Evolutionary conservation across 2,113 vertebrate species (phyloP), one percentile per base, ranked within the genome.

Genomic region (Oxyruncus cristatus): DNA sequence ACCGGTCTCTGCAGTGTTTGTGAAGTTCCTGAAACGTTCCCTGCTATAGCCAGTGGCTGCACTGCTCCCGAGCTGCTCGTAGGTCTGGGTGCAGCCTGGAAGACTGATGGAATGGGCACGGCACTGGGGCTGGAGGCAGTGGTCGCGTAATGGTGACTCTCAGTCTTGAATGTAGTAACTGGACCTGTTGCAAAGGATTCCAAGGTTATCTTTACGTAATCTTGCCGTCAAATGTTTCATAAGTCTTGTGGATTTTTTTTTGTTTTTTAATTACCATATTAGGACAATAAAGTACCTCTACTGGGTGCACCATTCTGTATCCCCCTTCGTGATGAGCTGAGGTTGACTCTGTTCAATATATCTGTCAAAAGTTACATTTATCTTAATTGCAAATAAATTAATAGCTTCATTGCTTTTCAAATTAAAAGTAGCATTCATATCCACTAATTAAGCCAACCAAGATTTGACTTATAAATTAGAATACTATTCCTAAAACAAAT

Each of bases 311-410:
- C 98, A 97, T 98, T 98, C 97, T 98, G 98, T 96, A 98, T 96
- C 96, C 96, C 97, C 79, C 94, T 96, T 90, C 97, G 96, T 94
- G 98, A 73, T 93, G 98, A 98, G 95, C 97, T 97, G 95, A 97
- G 90, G 72, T 98, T 98, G 92, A 98, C 97, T 98, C 97, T 98
- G 95, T 98, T 98, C 97, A 98, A 97, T 97, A 98, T 98, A 98
- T 98, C 98, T 98, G 97, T 93, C 97, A 96, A 98, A 97, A 98
- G 96, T 89, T 91, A 97, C 59, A 96, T 88, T 87, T 89, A 68
- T 89, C 92, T 97, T 95, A 96, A 95, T 95, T 93, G 49, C 70
- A 88, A 87, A 88, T 85, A 80, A 89, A 85, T 95, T 76, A 87
- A 78, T 55, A 92, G 35, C n/a, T 85, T 85, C 70, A 85, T 67